A percentile compares a stretch with the other conserved stretches of the same genome.
phyloP scores from a whole-genome alignment of 1,140 invertebrate species.

The Papilio polyxenes region DNA sequence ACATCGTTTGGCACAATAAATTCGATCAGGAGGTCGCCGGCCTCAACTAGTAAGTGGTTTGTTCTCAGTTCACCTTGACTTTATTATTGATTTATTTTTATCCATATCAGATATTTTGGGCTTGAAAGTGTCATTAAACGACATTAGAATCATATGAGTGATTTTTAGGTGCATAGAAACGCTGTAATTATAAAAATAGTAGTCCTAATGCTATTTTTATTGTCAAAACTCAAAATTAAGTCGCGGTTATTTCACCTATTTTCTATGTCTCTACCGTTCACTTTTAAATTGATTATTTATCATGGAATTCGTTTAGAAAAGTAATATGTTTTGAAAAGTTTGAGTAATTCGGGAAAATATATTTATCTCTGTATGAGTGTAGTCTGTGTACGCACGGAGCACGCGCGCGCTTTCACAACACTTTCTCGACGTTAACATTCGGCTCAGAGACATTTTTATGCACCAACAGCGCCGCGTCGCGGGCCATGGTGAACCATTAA shows the following conservation, averaged over 20 bases:
- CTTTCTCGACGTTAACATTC: slow-evolving; percentile 70
- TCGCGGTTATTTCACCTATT: neutral
- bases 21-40: neutral
- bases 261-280: neutral
- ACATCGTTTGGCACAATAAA: neutral
- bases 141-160: neutral
- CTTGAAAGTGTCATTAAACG: neutral
- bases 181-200: too few relatives aligned
- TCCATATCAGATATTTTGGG: neutral
- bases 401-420: slow-evolving; percentile 60
- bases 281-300: neutral
- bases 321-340: neutral
- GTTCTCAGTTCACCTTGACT: slow-evolving; percentile 8
- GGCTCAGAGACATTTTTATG: slow-evolving; percentile 43
- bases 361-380: neutral
- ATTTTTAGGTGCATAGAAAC: neutral
- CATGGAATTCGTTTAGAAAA: neutral
- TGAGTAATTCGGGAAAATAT: neutral
- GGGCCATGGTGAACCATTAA: neutral
- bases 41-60: slow-evolving; percentile 13
- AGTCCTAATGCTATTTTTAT: too few relatives aligned
- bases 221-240: too few relatives aligned
- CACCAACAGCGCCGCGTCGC: slow-evolving; percentile 7
- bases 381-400: slow-evolving; percentile 15
- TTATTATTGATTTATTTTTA: slow-evolving; percentile 21